phyloP scores from a whole-genome alignment of 2,113 vertebrate genomes.

The Pedionomus torquatus region DNA sequence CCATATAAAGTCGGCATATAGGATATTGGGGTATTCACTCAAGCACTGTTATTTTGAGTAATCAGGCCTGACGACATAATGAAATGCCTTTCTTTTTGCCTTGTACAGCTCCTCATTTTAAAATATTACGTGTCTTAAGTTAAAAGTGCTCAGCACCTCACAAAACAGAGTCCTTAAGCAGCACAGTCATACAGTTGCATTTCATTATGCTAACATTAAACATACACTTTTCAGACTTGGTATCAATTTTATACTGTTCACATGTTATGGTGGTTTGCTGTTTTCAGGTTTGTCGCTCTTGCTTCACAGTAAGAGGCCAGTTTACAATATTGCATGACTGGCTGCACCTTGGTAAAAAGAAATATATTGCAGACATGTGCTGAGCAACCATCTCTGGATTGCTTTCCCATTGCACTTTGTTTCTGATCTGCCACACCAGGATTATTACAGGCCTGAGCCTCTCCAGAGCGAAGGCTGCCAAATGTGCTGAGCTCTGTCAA shows the following conservation, averaged over 20 bases:
- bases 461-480: background rate
- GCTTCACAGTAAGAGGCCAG: background rate
- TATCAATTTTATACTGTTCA: background rate
- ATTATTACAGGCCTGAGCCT: background rate
- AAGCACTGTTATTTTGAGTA: background rate
- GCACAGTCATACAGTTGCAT: background rate
- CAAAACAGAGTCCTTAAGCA: background rate
- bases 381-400: background rate
- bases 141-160: background rate
- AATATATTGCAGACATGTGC: background rate
- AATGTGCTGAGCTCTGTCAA: background rate
- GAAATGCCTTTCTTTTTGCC: background rate
- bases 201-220: background rate
- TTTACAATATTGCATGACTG: background rate
- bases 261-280: background rate
- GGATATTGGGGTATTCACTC: background rate
- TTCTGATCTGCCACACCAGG: background rate
- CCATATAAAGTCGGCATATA: background rate
- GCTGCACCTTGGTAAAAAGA: background rate
- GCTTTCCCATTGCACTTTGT: background rate
- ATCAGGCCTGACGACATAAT: background rate
- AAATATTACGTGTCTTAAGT: background rate
- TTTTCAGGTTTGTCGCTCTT: background rate
- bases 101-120: background rate
- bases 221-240: background rate